Base-by-base conservation (phyloP, 2,888 invertebrate genomes). In the Trichogramma dendrolimi region DNA sequence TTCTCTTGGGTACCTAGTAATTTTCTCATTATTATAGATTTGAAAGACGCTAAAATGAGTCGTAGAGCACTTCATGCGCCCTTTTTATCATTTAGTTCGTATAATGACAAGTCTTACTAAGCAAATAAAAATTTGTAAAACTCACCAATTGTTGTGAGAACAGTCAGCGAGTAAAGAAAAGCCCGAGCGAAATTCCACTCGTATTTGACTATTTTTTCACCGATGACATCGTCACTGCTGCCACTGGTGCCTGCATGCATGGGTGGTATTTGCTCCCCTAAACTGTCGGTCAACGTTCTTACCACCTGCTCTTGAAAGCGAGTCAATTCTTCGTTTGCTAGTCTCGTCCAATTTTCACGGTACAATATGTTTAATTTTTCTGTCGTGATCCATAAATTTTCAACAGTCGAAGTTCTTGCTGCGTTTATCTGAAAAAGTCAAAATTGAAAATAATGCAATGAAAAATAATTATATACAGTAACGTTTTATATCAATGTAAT, bases 161-260 rank as follows among this genome's bases (percentile, higher is more conserved):
- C 94, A 46, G 96, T 96, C 70, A 96, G 85, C 38, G 95, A 95
- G 81, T 96, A 96, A 72, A 96, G 87, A 81, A 96, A 96, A 59
- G 96, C 93, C 73, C 90, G 87, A 60, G 92, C 91, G 78, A 92
- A 88, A 78, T 90, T 92, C 92, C 92, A 93, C 78, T 92, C 91
- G 77, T 88, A 86, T 71, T 88, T 87, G 38, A 72, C 72, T 40
- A 71, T 66, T 54, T 73, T 74, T 49, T 73, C 71, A 43, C 75
- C 77, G 27, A 73, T 72, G 53, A 71, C 75, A 61, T 72, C 71
- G 58, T 73, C 74, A 62, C 69, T 71, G 54, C 50, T 61, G 39
- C 71, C 66, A 58, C 70, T 66, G 49, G 70, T 70, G 14, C 14
- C 14, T n/a, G 72, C 70, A 67, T 73, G 72, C 81, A 79, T 85